Evolutionary conservation across 2,888 invertebrate species (phyloP).

Genomic region (Phania funesta): DNA sequence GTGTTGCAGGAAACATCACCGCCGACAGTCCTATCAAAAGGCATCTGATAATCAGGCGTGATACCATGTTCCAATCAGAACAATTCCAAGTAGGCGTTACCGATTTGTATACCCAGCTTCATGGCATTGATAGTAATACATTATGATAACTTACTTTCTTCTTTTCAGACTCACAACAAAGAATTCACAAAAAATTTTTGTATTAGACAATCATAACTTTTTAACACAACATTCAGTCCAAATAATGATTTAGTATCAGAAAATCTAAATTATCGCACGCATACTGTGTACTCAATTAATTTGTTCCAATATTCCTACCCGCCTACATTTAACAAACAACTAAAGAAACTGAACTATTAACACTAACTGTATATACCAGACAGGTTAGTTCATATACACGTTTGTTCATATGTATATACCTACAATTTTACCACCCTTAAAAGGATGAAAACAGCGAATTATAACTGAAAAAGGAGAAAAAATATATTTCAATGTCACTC

Average conservation of each 20-base stretch:
- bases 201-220: too few relatives aligned
- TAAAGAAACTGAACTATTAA: neutral
- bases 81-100: constrained; percentile 94
- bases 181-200: constrained; percentile 74
- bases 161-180: constrained; percentile 72
- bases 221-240: too few relatives aligned
- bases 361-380: neutral
- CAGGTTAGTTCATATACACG: neutral
- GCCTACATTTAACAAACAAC: neutral
- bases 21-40: constrained; percentile 94
- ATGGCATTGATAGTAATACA: constrained; percentile 90
- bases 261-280: too few relatives aligned
- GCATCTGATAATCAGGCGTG: constrained; percentile 96
- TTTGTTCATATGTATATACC: neutral
- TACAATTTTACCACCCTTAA: constrained; percentile 43
- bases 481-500: constrained; percentile 60
- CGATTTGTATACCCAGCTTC: constrained; percentile 93
- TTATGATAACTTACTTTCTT: constrained; percentile 81
- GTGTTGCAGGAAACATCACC: constrained; percentile 98
- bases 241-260: too few relatives aligned
- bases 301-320: neutral
- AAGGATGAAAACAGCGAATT: neutral
- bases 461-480: neutral
- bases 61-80: constrained; percentile 94
- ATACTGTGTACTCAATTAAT: neutral